These are phyloP conservation scores for Lepidochitona cinerea DNA, from an alignment of 2,888 invertebrate genomes.

Conservation along the genomic window DNA sequence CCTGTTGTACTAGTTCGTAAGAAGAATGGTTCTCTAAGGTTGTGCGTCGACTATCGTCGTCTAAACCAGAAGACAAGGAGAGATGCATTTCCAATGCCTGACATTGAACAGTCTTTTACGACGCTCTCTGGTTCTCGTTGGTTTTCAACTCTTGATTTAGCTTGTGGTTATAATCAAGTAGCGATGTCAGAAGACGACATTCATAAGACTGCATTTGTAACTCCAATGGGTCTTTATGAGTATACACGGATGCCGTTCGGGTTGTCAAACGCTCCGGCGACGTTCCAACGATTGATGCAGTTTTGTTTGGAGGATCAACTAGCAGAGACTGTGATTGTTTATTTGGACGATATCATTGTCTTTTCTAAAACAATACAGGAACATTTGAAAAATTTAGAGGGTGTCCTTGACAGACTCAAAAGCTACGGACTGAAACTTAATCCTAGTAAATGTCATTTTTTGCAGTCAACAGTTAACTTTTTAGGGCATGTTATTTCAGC, in stretches of 20 bases:
- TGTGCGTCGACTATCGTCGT: slow-evolving; percentile 8
- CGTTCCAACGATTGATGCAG: slow-evolving; percentile 25
- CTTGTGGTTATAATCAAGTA: slow-evolving; percentile 8
- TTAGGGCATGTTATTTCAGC: background rate
- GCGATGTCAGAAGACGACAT: background rate
- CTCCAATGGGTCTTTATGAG: slow-evolving; percentile 19
- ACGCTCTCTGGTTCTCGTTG: background rate
- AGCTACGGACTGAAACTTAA: background rate
- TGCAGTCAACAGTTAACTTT: background rate
- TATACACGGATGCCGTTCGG: slow-evolving; percentile 20
- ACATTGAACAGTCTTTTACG: slow-evolving; percentile 5
- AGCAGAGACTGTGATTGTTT: background rate
- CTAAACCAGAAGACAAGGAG: slow-evolving; percentile 4
- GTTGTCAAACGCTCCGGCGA: slow-evolving; percentile 15
- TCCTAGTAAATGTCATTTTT: background rate
- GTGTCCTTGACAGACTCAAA: background rate
- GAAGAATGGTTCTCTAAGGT: background rate
- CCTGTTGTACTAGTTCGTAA: slow-evolving; percentile 5
- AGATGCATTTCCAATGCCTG: slow-evolving; percentile 11
- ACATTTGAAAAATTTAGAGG: background rate
- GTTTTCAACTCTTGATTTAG: slow-evolving; percentile 9
- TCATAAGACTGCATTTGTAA: slow-evolving; percentile 13
- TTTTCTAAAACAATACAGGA: background rate
- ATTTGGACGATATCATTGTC: slow-evolving; percentile 2
- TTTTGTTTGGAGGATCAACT: background rate